These are phyloP conservation scores for Asarcornis scutulata DNA, from an alignment of 2,113 vertebrate genomes.

Conservation along the genomic window DNA sequence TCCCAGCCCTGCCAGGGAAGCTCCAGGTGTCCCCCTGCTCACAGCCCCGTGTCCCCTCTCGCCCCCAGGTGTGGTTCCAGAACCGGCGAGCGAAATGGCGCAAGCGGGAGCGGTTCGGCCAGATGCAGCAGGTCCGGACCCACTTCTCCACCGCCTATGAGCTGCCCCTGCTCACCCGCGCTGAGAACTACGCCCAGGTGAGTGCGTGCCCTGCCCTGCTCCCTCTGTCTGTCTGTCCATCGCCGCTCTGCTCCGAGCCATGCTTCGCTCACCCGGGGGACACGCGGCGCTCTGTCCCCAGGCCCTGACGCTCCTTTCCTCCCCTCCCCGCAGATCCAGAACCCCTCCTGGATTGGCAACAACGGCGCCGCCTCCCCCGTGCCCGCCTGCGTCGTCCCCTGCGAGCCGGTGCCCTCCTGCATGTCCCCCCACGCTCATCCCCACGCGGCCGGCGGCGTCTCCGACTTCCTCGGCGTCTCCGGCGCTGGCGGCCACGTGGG, in stretches of 20 bases:
- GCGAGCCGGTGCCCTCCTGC: constrained; percentile 92
- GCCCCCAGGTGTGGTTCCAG: constrained; percentile 95
- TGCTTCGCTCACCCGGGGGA: not conserved
- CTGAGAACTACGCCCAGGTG: constrained; percentile 98
- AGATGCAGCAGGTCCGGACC: constrained; percentile 99
- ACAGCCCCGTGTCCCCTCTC: not conserved
- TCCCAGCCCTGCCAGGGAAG: too few species aligned
- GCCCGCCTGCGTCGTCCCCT: constrained; percentile 94
- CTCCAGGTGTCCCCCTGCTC: not conserved
- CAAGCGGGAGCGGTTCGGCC: constrained; percentile 95
- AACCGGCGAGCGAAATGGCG: constrained; percentile 98
- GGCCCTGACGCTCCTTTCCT: not conserved
- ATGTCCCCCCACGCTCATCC: constrained; percentile 94
- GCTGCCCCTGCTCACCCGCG: constrained; percentile 92
- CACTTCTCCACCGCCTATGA: constrained; percentile 97
- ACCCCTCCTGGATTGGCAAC: constrained; percentile 94
- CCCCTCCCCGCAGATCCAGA: constrained; percentile 89
- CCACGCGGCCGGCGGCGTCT: constrained; percentile 86
- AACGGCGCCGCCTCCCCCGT: constrained; percentile 89
- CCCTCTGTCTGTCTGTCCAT: not conserved
- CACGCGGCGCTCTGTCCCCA: not conserved
- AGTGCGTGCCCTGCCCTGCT: not conserved
- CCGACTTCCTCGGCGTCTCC: constrained; percentile 91
- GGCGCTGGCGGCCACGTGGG: constrained; percentile 87
- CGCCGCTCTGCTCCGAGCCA: not conserved